Conservation (phyloP, 2,888 invertebrate species). For the Pherbina coryleti region DNA sequence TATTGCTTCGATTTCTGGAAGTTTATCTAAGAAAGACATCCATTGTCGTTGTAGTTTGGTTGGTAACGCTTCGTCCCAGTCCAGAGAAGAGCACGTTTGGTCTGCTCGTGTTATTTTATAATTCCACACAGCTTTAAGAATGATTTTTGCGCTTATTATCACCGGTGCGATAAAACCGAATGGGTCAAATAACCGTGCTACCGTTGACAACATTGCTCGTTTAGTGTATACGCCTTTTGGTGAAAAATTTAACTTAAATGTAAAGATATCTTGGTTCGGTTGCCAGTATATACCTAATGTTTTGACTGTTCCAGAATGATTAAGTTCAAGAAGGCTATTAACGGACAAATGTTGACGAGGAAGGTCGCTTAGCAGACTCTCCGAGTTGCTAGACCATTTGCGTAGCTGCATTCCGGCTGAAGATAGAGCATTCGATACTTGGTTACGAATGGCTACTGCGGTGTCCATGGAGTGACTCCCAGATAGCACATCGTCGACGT, state of each 20-base stretch:
- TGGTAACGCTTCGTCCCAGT: constrained; percentile 11
- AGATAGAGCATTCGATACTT: neutral
- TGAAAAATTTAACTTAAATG: constrained; percentile 26
- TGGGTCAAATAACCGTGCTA: constrained; percentile 2
- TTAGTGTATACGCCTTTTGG: neutral
- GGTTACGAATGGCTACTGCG: neutral
- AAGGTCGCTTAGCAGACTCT: neutral
- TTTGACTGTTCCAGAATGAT: constrained; percentile 24
- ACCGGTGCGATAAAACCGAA: neutral
- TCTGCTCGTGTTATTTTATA: neutral
- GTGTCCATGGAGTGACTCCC: constrained; percentile 4
- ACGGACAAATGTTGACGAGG: neutral
- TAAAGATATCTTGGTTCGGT: constrained; percentile 29
- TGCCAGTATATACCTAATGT: constrained; percentile 41
- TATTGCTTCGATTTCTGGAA: constrained; percentile 18
- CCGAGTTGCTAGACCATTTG: constrained; percentile 32
- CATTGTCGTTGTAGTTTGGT: neutral
- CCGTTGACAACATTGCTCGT: constrained; percentile 7
- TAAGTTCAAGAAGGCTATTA: constrained; percentile 11
- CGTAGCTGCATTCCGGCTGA: constrained; percentile 29
- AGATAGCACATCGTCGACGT: constrained; percentile 25
- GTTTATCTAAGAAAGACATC: constrained; percentile 16
- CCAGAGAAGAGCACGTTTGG: neutral
- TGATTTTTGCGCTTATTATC: neutral
- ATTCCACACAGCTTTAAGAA: neutral